Evolutionary conservation across 2,888 invertebrate genomes (phyloP).

Genomic region (Cheilosia urbana): DNA sequence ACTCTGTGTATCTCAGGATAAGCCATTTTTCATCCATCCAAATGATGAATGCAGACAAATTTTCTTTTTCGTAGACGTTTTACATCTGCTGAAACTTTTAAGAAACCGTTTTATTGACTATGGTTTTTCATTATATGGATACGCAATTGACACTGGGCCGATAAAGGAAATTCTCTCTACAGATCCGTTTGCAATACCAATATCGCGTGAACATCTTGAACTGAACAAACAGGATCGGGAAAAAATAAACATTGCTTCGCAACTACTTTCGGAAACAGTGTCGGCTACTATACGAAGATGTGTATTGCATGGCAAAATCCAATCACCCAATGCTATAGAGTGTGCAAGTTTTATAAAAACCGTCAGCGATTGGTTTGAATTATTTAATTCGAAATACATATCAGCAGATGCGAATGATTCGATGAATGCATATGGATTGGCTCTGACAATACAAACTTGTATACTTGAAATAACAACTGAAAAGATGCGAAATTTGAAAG

Average conservation of each 20-base stretch:
- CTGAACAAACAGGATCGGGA: constrained; percentile 9
- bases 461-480: constrained; percentile 46
- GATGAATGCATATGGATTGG: not conserved
- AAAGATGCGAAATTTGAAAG: constrained; percentile 17
- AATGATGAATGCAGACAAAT: constrained; percentile 42
- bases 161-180: constrained; percentile 34
- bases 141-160: constrained; percentile 34
- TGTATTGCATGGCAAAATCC: not conserved
- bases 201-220: constrained; percentile 42
- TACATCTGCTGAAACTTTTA: constrained; percentile 69
- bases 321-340: constrained; percentile 35
- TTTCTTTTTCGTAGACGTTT: constrained; percentile 39
- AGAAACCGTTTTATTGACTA: constrained; percentile 70
- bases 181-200: not conserved
- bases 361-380: constrained; percentile 74
- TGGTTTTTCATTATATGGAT: constrained; percentile 58
- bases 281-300: constrained; percentile 25
- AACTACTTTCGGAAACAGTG: constrained; percentile 39
- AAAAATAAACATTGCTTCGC: constrained; percentile 8
- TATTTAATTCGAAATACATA: constrained; percentile 57
- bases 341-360: constrained; percentile 72
- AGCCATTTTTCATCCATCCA: constrained; percentile 70
- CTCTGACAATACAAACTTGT: constrained; percentile 6
- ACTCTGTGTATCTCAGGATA: constrained; percentile 79
- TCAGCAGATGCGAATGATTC: not conserved